Evolutionary conservation across 2,888 invertebrate species (phyloP).

Genomic region (Hermaeophaga mercurialis): DNA sequence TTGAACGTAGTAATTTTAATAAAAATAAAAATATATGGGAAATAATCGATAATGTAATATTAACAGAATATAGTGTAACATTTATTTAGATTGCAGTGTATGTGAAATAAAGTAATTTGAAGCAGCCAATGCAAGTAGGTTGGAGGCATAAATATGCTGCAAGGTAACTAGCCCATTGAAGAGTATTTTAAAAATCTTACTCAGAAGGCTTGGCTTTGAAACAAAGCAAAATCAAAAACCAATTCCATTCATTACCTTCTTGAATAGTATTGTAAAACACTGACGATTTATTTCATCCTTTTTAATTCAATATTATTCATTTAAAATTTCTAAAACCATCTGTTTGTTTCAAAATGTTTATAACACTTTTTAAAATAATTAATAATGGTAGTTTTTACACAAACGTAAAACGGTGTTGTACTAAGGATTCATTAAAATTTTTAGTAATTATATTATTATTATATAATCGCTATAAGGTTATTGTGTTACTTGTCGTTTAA

Average conservation of each 20-base stretch:
- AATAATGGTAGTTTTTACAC: no score
- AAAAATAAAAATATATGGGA: no score
- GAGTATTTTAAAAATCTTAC: slow-evolving; percentile 11
- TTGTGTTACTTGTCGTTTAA: slow-evolving; percentile 10
- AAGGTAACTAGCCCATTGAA: slow-evolving; percentile 18
- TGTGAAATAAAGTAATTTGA: slow-evolving; percentile 1
- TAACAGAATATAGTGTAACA: no score
- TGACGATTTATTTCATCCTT: no score
- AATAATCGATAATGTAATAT: no score
- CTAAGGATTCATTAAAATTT: not conserved
- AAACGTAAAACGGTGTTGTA: no score
- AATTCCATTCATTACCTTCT: slow-evolving; percentile 7
- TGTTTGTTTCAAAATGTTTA: no score
- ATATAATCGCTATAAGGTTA: not conserved
- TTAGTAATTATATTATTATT: slow-evolving; percentile 7
- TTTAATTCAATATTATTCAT: no score
- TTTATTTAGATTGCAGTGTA: no score
- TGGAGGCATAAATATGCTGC: slow-evolving; percentile 16
- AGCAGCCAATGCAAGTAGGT: slow-evolving; percentile 9
- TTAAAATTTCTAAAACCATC: no score
- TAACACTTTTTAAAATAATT: no score
- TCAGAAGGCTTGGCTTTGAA: slow-evolving; percentile 17
- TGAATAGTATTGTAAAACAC: slow-evolving; percentile 5
- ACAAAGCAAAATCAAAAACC: slow-evolving; percentile 13
- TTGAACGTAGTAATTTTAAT: no score